Conservation (phyloP, 2,888 invertebrate genomes). For the Tribolium freemani region DNA sequence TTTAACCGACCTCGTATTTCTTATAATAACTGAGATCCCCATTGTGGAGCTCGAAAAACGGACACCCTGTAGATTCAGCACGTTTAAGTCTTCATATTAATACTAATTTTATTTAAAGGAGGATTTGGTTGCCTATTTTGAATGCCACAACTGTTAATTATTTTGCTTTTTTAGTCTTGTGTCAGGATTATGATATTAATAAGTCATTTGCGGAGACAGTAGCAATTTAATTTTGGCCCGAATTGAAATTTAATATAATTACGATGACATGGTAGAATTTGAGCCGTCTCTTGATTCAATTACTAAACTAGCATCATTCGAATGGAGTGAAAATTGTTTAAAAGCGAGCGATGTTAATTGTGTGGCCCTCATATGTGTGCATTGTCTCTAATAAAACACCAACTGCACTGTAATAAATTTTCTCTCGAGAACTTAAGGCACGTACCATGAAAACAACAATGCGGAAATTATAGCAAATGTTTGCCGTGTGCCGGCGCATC, state of each 20-base stretch:
- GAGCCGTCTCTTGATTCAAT: neutral
- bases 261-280: neutral
- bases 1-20: no score
- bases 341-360: neutral
- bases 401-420: slow-evolving; percentile 3
- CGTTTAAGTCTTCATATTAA: no score
- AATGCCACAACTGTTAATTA: no score
- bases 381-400: slow-evolving; percentile 11
- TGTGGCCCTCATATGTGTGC: neutral
- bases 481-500: neutral
- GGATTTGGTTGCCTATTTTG: no score
- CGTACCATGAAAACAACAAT: slow-evolving; percentile 2
- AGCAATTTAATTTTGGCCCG: neutral
- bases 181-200: no score
- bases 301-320: neutral
- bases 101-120: no score
- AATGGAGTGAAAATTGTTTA: neutral
- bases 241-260: slow-evolving; percentile 5
- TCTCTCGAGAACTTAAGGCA: neutral
- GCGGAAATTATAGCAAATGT: slow-evolving; percentile 1
- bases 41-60: no score
- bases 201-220: neutral
- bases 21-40: no score
- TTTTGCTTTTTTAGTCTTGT: no score
- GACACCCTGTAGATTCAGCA: no score